Conservation (phyloP, 2,888 invertebrate species). For the Frankliniella fusca region DNA sequence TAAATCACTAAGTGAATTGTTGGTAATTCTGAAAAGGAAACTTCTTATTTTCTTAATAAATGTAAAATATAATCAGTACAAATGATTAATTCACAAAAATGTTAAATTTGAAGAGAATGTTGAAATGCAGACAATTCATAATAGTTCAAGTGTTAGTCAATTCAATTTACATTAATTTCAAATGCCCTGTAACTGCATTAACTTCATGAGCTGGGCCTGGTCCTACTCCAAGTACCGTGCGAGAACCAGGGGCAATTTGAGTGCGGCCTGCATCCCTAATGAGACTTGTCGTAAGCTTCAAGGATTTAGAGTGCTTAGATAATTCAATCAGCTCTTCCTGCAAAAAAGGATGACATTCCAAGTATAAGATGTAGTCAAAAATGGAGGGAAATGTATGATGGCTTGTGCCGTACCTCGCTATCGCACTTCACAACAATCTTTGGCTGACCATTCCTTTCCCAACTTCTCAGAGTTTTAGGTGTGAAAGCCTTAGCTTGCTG, state of each 20-base stretch:
- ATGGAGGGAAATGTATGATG: not conserved
- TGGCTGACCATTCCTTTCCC: not conserved
- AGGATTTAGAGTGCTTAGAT: conserved; percentile 61
- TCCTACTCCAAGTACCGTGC: conserved; percentile 85
- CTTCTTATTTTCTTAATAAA: not conserved
- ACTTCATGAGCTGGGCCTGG: conserved; percentile 73
- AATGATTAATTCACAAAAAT: not conserved
- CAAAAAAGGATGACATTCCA: not conserved
- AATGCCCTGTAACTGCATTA: conserved; percentile 80
- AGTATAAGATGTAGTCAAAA: not conserved
- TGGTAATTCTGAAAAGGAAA: no score
- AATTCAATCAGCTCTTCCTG: conserved; percentile 61
- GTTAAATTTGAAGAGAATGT: not conserved
- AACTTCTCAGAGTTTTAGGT: not conserved
- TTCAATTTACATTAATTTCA: conserved; percentile 57
- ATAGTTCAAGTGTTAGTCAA: no score
- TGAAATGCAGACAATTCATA: no score
- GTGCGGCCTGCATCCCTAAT: conserved; percentile 89
- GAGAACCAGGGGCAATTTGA: conserved; percentile 80
- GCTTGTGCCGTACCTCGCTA: conserved; percentile 48
- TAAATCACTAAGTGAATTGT: not conserved
- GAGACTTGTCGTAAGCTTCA: conserved; percentile 66
- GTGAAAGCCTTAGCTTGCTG: not conserved
- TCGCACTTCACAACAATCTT: not conserved
- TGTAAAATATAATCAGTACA: no score